Evolutionary conservation across 2,888 invertebrate genomes (phyloP).

Genomic region (Nyleta sp.): DNA sequence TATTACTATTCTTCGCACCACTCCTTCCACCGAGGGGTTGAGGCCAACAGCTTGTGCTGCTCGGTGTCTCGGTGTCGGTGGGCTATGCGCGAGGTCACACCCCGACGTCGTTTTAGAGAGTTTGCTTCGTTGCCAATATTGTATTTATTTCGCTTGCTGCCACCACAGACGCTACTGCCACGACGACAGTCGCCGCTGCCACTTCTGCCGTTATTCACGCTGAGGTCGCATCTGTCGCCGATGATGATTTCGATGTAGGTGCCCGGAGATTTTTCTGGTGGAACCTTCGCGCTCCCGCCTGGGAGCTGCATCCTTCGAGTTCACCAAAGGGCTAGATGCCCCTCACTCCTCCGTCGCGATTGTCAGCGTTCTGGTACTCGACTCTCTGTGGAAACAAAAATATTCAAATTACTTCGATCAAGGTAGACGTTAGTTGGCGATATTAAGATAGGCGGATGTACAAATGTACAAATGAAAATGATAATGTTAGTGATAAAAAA

Average conservation of each 20-base stretch:
- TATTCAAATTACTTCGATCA: slow-evolving; percentile 30
- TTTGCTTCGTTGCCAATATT: slow-evolving; percentile 73
- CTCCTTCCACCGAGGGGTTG: slow-evolving; percentile 78
- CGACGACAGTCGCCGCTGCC: slow-evolving; percentile 67
- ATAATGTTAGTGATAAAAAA: no score
- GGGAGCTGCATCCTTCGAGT: slow-evolving; percentile 83
- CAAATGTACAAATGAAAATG: no score
- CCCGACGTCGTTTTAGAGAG: slow-evolving; percentile 74
- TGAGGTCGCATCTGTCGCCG: slow-evolving; percentile 71
- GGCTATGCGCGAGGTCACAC: slow-evolving; percentile 74
- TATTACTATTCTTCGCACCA: slow-evolving; percentile 79
- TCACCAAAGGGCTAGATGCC: slow-evolving; percentile 82
- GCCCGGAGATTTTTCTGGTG: slow-evolving; percentile 78
- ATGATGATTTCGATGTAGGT: slow-evolving; percentile 75
- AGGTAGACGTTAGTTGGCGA: no score
- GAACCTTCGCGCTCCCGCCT: slow-evolving; percentile 82
- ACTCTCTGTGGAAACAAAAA: slow-evolving; percentile 71
- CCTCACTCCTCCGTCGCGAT: slow-evolving; percentile 81
- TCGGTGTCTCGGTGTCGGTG: slow-evolving; percentile 75
- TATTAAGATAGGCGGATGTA: no score
- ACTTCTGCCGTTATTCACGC: slow-evolving; percentile 68
- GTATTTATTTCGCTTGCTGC: slow-evolving; percentile 69
- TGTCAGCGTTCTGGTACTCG: slow-evolving; percentile 71
- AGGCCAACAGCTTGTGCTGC: slow-evolving; percentile 78
- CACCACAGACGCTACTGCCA: slow-evolving; percentile 68